Conservation (phyloP, 2,888 invertebrate genomes). For the Acrocyrtus sp. region DNA sequence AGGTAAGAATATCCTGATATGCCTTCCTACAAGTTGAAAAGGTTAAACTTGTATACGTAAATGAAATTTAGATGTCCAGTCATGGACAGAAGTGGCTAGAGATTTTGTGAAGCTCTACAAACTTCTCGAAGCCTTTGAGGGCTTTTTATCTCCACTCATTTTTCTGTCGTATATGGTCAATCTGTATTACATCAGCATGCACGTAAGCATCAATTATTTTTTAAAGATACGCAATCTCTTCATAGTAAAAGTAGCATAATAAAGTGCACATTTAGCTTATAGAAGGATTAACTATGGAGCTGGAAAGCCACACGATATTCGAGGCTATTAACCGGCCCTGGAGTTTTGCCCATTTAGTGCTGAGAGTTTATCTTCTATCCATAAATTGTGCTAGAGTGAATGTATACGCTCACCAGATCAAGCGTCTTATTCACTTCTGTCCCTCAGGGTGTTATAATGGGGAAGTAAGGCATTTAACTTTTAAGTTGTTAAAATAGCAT, state of each 20-base stretch:
- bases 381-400: conserved; percentile 29
- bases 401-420: conserved; percentile 30
- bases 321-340: conserved; percentile 25
- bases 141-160: conserved; percentile 38
- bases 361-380: conserved; percentile 36
- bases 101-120: conserved; percentile 40
- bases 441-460: conserved; percentile 25
- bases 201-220: conserved; percentile 32
- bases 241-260: not conserved
- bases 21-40: not conserved
- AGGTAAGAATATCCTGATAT: conserved; percentile 4
- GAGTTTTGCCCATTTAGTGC: conserved; percentile 42
- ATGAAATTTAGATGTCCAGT: conserved; percentile 30
- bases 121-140: conserved; percentile 23
- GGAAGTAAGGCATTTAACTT: conserved; percentile 27
- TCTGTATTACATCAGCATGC: conserved; percentile 48
- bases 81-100: conserved; percentile 49
- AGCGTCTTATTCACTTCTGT: conserved; percentile 26
- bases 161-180: conserved; percentile 45
- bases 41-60: not conserved
- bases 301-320: not conserved
- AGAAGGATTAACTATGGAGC: conserved; percentile 4
- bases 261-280: conserved; percentile 2
- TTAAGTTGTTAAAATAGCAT: not conserved
- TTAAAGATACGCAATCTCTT: not conserved